Percentiles rank a stretch among this genome's conserved stretches.
phyloP scores from a whole-genome alignment of 2,113 vertebrate genomes.

The Passer montanus region DNA sequence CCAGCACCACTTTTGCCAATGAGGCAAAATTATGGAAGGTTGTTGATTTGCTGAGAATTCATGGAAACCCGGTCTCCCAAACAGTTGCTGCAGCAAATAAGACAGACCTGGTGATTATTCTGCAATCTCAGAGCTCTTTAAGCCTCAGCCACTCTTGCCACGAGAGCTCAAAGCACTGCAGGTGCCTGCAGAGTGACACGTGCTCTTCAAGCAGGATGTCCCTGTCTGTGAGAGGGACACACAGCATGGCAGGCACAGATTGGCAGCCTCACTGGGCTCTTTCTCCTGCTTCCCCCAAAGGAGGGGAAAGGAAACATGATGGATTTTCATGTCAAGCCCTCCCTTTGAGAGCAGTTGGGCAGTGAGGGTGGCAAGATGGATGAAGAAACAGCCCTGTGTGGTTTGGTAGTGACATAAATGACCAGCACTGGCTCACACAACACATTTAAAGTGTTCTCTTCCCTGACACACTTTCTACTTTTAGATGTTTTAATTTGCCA shows the following conservation, averaged over 20 bases:
- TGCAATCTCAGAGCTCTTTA: neutral
- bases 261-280: neutral
- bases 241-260: neutral
- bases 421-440: neutral
- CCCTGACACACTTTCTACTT: neutral
- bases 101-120: neutral
- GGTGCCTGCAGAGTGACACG: fast-evolving
- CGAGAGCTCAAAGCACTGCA: neutral
- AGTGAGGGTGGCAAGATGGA: neutral
- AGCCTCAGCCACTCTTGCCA: neutral
- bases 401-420: neutral
- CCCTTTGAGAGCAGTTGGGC: neutral
- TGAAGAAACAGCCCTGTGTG: neutral
- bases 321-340: neutral
- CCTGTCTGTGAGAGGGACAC: neutral
- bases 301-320: neutral
- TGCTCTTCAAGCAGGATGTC: neutral
- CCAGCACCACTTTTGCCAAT: neutral
- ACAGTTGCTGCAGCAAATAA: neutral
- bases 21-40: neutral
- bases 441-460: neutral
- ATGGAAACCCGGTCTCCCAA: neutral
- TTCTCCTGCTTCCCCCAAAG: neutral
- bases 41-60: neutral
- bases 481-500: neutral